phyloP scores from a whole-genome alignment of 2,797 vertebrate species.

The Eurystomus glaucurus region DNA sequence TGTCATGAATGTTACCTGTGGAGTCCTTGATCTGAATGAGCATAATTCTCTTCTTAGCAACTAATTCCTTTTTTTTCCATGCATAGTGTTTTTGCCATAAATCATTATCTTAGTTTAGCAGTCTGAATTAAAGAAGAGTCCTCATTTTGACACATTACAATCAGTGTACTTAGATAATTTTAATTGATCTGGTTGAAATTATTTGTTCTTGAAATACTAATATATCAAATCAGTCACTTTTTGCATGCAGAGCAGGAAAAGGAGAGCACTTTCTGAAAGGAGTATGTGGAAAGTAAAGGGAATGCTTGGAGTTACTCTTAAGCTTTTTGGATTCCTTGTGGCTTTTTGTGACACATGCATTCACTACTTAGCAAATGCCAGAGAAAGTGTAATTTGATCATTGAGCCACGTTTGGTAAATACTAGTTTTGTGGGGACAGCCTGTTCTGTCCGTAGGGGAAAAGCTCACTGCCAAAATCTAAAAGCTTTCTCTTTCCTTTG shows the following conservation, averaged over 20 bases:
- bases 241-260: background rate
- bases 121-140: background rate
- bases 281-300: conserved; percentile 11
- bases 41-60: background rate
- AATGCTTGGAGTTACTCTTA: conserved; percentile 44
- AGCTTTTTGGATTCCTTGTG: conserved; percentile 68
- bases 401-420: conserved; percentile 77
- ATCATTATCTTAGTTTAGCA: background rate
- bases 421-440: conserved; percentile 76
- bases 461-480: conserved; percentile 61
- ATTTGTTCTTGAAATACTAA: background rate
- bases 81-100: background rate
- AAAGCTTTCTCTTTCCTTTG: conserved; percentile 33
- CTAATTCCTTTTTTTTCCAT: background rate
- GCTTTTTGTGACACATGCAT: conserved; percentile 68
- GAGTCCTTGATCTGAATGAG: background rate
- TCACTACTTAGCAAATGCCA: conserved; percentile 62
- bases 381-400: conserved; percentile 79
- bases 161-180: background rate
- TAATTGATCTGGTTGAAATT: background rate
- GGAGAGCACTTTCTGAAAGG: conserved; percentile 27
- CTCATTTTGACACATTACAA: background rate
- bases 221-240: background rate
- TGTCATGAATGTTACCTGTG: background rate
- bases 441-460: conserved; percentile 74